These are phyloP conservation scores for Mizuhopecten yessoensis DNA, from an alignment of 1,140 invertebrate genomes.

Conservation along the genomic window DNA sequence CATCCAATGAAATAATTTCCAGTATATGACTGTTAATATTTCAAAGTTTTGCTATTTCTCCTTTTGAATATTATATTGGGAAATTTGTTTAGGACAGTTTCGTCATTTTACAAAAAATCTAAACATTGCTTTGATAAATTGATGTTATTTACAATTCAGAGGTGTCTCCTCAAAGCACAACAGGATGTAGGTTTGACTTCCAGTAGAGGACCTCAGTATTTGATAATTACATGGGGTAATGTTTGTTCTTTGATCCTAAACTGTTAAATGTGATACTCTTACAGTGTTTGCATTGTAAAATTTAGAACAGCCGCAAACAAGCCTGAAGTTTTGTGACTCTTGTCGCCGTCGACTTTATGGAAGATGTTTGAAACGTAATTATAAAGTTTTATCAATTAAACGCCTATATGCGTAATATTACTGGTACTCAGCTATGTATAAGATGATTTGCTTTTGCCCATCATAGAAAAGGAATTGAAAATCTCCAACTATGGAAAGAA, in stretches of 20 bases:
- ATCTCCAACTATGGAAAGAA: too few relatives aligned
- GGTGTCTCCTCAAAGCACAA: neutral
- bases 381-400: neutral
- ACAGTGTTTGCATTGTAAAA: neutral
- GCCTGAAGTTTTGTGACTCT: neutral
- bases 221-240: neutral
- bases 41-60: neutral
- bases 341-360: neutral
- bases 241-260: neutral
- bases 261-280: neutral
- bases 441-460: too few relatives aligned
- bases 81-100: neutral
- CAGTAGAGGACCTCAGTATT: neutral
- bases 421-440: too few relatives aligned
- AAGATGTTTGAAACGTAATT: neutral
- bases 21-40: neutral
- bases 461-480: too few relatives aligned
- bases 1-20: neutral
- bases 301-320: neutral
- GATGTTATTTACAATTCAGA: too few relatives aligned
- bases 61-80: neutral
- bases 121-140: neutral
- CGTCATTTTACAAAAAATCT: neutral
- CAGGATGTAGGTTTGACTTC: neutral
- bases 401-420: neutral